A percentile compares a stretch with the other conserved stretches of the same genome.
These are phyloP conservation scores for Drosophila grimshawi DNA, from an alignment of 1,140 invertebrate genomes.

Conservation along the genomic window DNA sequence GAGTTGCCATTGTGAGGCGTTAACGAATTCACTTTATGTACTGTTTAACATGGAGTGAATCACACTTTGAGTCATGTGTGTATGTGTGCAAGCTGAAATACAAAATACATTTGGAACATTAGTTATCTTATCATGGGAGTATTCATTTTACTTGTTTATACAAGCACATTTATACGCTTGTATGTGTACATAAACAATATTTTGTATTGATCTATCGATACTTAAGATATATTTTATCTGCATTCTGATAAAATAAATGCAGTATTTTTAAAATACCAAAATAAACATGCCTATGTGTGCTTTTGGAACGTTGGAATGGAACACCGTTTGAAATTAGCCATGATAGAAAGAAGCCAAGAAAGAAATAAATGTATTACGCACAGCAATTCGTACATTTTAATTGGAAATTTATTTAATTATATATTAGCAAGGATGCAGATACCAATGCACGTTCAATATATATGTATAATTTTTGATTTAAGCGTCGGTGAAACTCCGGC, in stretches of 20 bases:
- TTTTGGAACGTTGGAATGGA: constrained; percentile 10
- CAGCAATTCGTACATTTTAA: no score
- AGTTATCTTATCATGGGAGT: constrained; percentile 47
- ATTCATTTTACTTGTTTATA: constrained; percentile 36
- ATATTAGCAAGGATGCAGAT: no score
- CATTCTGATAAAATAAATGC: not conserved
- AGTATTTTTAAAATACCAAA: constrained; percentile 18
- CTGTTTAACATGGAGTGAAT: constrained; percentile 29
- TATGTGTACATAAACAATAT: constrained; percentile 33
- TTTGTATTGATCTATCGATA: constrained; percentile 22
- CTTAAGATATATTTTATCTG: not conserved
- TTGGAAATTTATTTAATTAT: no score
- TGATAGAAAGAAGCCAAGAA: no score
- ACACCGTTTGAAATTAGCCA: not conserved
- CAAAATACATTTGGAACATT: constrained; percentile 48
- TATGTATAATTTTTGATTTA: no score
- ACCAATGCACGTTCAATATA: no score
- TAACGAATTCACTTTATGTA: constrained; percentile 26
- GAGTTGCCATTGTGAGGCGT: constrained; percentile 38
- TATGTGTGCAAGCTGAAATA: constrained; percentile 33
- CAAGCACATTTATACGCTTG: constrained; percentile 35
- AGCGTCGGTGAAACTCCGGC: no score
- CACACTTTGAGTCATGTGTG: constrained; percentile 34
- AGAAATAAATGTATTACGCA: no score
- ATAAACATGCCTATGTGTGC: not conserved